Percentiles rank a stretch among this genome's conserved stretches.
Evolutionary conservation across 2,888 invertebrate species (phyloP).

Genomic region (Camponotus fellah): DNA sequence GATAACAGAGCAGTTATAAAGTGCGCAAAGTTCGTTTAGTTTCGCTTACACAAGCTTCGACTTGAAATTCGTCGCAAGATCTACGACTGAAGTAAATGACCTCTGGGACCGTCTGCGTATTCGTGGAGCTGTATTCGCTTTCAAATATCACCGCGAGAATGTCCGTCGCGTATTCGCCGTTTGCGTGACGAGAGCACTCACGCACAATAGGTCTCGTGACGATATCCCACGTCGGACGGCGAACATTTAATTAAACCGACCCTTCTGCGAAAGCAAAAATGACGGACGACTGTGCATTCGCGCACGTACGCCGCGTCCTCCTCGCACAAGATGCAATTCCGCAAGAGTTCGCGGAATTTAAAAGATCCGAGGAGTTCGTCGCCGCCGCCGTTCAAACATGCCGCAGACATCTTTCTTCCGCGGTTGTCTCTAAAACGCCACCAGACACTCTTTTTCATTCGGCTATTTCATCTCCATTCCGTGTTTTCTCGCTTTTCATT

Average conservation of each 20-base stretch:
- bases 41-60: background rate
- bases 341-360: conserved; percentile 37
- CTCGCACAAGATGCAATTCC: conserved; percentile 22
- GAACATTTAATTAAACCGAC: conserved; percentile 52
- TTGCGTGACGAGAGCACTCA: conserved; percentile 17
- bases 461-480: conserved; percentile 52
- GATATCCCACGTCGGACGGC: background rate
- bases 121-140: background rate
- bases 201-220: conserved; percentile 21
- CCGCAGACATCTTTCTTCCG: conserved; percentile 50
- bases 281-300: conserved; percentile 16
- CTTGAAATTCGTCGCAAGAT: background rate
- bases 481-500: conserved; percentile 45
- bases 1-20: background rate
- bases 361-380: conserved; percentile 19
- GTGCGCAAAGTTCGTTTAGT: background rate
- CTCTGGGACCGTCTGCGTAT: conserved; percentile 4
- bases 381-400: conserved; percentile 13
- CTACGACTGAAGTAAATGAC: conserved; percentile 13
- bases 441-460: conserved; percentile 53
- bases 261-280: conserved; percentile 26
- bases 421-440: conserved; percentile 45
- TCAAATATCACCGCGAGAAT: conserved; percentile 20
- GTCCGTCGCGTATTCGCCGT: conserved; percentile 28
- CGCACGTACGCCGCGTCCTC: background rate